Percentiles rank a stretch among this genome's conserved stretches.
Conservation (phyloP, 2,113 vertebrate genomes). For the Athene cunicularia region DNA sequence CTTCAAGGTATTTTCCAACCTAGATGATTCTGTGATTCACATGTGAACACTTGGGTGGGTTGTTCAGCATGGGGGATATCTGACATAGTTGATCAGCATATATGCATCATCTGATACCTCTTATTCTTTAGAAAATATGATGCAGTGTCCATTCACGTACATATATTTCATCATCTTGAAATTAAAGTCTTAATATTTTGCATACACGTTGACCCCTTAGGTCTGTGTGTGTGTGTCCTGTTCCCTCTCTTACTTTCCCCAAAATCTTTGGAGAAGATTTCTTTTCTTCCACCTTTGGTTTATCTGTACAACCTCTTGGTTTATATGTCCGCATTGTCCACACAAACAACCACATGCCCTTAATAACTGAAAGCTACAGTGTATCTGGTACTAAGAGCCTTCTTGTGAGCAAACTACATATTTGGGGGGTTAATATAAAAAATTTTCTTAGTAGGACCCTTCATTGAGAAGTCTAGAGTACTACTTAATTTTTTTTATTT, state of each 20-base stretch:
- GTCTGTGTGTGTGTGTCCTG: background rate
- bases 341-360: background rate
- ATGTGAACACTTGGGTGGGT: fast-evolving
- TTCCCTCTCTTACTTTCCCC: background rate
- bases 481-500: background rate
- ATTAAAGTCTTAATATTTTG: background rate
- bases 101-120: background rate
- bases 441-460: background rate
- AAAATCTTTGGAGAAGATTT: background rate
- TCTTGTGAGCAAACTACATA: background rate
- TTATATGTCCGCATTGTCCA: background rate
- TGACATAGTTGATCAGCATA: background rate
- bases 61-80: too few species aligned
- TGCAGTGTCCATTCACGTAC: too few species aligned
- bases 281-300: background rate
- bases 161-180: background rate
- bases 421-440: background rate
- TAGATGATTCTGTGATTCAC: too few species aligned
- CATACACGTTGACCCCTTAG: background rate
- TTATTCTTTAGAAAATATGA: background rate
- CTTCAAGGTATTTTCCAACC: too few species aligned
- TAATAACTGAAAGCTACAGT: background rate
- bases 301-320: background rate
- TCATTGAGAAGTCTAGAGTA: background rate
- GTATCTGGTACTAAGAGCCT: background rate